These are phyloP conservation scores for Theocolax elegans DNA, from an alignment of 1,140 invertebrate genomes.

Conservation along the genomic window DNA sequence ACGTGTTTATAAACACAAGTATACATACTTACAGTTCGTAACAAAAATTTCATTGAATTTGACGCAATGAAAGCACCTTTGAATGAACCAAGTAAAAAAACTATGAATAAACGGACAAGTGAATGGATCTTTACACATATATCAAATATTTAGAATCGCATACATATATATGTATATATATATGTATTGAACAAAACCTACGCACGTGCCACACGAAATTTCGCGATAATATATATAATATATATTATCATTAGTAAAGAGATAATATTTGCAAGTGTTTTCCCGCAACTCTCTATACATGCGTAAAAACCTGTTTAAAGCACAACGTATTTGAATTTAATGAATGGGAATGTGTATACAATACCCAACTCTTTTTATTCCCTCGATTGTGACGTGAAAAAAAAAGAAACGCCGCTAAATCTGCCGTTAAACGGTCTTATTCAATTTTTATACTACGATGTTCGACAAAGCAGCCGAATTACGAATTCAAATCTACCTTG, in stretches of 20 bases:
- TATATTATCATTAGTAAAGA: neutral
- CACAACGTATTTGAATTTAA: constrained; percentile 27
- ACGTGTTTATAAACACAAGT: too few species aligned
- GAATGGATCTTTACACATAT: too few species aligned
- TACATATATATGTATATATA: constrained; percentile 12
- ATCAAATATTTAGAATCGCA: neutral
- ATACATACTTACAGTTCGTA: too few species aligned
- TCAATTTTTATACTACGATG: constrained; percentile 55
- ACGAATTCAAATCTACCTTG: constrained; percentile 60
- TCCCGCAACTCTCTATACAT: neutral
- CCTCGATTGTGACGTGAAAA: constrained; percentile 1
- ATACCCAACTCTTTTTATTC: neutral
- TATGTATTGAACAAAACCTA: neutral
- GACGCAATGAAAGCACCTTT: too few species aligned
- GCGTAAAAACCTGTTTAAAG: constrained; percentile 20
- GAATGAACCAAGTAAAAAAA: too few species aligned
- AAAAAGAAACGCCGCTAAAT: constrained; percentile 30
- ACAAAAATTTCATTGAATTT: too few species aligned
- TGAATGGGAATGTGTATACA: constrained; percentile 25
- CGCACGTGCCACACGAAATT: neutral
- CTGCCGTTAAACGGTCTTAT: constrained; percentile 55
- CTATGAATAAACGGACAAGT: too few species aligned
- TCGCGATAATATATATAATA: neutral
- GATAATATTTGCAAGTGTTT: constrained; percentile 11
- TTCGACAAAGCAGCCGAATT: constrained; percentile 60